Percentiles rank a stretch among this genome's conserved stretches.
Conservation (phyloP, 2,113 vertebrate species). For the Dolichallabes microphthalmus region DNA sequence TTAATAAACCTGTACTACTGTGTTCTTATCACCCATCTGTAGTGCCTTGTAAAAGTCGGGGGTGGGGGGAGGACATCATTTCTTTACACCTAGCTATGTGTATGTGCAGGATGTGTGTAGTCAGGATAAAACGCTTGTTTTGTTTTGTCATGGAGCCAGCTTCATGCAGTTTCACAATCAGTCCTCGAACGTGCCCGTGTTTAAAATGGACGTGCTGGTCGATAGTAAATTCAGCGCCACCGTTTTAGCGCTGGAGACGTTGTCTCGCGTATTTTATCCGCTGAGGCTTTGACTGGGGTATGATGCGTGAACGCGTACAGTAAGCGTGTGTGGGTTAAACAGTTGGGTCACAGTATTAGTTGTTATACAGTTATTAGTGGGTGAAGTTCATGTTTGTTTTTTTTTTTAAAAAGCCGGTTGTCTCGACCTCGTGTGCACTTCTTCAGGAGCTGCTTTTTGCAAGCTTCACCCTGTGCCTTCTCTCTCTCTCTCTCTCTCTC, state of each 20-base stretch:
- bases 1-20: not conserved
- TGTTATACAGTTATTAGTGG: not conserved
- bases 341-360: too few relatives aligned
- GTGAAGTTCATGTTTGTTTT: not conserved
- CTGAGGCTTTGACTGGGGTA: not conserved
- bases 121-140: not conserved
- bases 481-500: too few relatives aligned
- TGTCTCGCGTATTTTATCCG: not conserved
- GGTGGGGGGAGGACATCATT: too few relatives aligned
- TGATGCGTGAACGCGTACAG: not conserved
- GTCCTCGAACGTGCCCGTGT: not conserved
- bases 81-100: not conserved
- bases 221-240: not conserved
- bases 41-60: not conserved
- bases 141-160: not conserved
- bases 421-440: not conserved
- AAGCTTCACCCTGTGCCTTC: not conserved
- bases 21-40: not conserved
- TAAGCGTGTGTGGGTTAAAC: not conserved
- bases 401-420: not conserved
- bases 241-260: not conserved
- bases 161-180: not conserved
- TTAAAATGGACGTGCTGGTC: not conserved
- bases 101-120: not conserved
- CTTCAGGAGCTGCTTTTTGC: not conserved